Base-by-base conservation (phyloP, 1,140 invertebrate species). In the Polyergus mexicanus region DNA sequence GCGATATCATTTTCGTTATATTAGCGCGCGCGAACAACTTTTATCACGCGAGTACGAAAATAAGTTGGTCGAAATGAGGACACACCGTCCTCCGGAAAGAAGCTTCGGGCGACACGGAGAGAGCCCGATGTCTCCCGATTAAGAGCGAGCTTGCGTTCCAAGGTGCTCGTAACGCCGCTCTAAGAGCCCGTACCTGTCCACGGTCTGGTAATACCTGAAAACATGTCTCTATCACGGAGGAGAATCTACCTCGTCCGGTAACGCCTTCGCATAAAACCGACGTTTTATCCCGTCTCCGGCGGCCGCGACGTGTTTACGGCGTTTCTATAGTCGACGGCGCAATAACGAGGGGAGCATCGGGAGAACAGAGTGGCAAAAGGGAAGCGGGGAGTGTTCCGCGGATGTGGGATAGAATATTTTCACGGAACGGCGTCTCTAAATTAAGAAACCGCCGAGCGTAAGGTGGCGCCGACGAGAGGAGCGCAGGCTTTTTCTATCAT, bases 181-280 rank as follows among this genome's bases (percentile, higher is more conserved):
- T 94, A 94, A 94, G 91, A 94, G 92, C 88, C 91, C 92, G 93
- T 95, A 95, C 92, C 93, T 94, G 94, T 95, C 94, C 93, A 91
- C 92, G 92, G 86, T 84, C 88, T 90, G 93, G 92, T 94, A 95
- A 95, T 94, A 92, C 93, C 92, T 94, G 93, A 94, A 94, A 95
- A 93, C 94, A 94, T 93, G 94, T 94, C 94, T 94, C 93, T 95
- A 94, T 95, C 94, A 92, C 86, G 90, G 60, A 91, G 89, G 88
- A 88, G 92, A 93, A 94, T 94, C 93, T 93, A 89, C 89, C 72
- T 91, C 90, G 87, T 72, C 86, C 63, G 86, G 89, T 92, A 93
- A 92, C 91, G 90, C 88, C 91, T 94, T 92, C 94, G 91, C 94
- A 94, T 95, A 95, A 94, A 95, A 93, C 92, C 93, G 87, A 91